phyloP scores from a whole-genome alignment of 2,888 invertebrate species.

The Buathra laborator region DNA sequence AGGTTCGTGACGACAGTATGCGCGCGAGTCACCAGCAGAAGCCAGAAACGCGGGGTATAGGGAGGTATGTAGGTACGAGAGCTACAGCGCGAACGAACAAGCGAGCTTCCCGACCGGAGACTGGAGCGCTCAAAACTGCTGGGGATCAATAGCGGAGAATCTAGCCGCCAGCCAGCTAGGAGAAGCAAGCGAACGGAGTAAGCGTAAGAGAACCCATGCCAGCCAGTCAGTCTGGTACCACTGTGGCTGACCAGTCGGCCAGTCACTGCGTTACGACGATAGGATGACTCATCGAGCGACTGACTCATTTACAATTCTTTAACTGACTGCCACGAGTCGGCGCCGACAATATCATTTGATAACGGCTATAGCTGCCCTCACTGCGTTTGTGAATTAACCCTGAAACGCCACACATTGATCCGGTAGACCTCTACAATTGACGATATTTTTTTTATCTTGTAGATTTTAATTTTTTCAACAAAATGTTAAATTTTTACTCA shows the following conservation, averaged over 20 bases:
- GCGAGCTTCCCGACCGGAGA: conserved; percentile 63
- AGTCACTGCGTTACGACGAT: conserved; percentile 15
- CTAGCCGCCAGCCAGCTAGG: conserved; percentile 56
- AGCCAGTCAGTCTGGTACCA: conserved; percentile 62
- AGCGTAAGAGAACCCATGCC: conserved; percentile 59
- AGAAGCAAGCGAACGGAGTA: conserved; percentile 48
- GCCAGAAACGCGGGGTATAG: background rate
- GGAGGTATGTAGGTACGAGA: conserved; percentile 1
- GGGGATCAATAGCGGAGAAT: conserved; percentile 71
- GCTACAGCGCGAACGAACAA: conserved; percentile 30
- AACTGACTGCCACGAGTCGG: background rate
- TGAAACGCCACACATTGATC: no score
- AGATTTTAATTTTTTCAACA: no score
- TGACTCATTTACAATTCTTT: conserved; percentile 33
- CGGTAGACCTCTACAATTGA: no score
- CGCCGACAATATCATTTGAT: background rate
- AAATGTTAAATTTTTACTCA: no score
- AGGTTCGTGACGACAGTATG: conserved; percentile 26
- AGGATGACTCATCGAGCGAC: conserved; percentile 26
- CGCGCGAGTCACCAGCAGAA: conserved; percentile 41
- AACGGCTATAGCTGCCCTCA: background rate
- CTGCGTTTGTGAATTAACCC: background rate
- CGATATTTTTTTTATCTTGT: no score
- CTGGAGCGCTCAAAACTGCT: conserved; percentile 54
- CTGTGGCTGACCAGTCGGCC: conserved; percentile 57